Conservation (phyloP, 1,140 invertebrate genomes). For the Charaxes varanes region DNA sequence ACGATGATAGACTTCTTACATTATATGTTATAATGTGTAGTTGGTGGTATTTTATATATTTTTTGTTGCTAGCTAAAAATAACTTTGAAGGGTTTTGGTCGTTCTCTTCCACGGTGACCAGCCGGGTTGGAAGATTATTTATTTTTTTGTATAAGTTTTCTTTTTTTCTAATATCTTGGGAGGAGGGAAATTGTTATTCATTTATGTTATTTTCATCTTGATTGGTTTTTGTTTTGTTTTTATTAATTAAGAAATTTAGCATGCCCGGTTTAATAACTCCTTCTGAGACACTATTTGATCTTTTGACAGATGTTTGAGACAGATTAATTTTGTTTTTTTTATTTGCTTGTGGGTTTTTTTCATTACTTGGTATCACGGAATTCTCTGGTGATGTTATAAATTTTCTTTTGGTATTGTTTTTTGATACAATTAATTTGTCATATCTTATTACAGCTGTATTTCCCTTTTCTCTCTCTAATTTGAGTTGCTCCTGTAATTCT, state of each 20-base stretch:
- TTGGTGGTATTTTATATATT: not conserved
- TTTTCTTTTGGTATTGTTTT: conserved; percentile 16
- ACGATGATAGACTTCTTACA: conserved; percentile 9
- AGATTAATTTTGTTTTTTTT: conserved; percentile 21
- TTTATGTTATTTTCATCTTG: not conserved
- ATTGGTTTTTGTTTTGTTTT: conserved; percentile 11
- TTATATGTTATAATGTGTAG: conserved; percentile 10
- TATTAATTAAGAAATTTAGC: conserved; percentile 18
- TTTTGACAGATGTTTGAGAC: not conserved
- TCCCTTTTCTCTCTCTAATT: conserved; percentile 17
- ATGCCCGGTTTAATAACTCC: conserved; percentile 23
- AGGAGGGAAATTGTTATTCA: conserved; percentile 1
- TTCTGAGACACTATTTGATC: conserved; percentile 19
- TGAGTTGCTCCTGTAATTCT: conserved; percentile 18
- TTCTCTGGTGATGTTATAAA: conserved; percentile 21
- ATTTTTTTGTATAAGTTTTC: conserved; percentile 2
- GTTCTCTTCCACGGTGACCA: conserved; percentile 18
- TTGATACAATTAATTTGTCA: conserved; percentile 19
- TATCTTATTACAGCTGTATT: conserved; percentile 22
- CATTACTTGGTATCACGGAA: not conserved
- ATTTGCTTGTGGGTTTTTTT: not conserved
- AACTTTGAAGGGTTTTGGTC: conserved; percentile 14
- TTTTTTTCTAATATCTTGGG: conserved; percentile 4
- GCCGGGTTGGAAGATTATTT: conserved; percentile 16
- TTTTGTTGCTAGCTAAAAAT: not conserved